Conservation (phyloP, 2,797 vertebrate species). For the Delichon dasypus region DNA sequence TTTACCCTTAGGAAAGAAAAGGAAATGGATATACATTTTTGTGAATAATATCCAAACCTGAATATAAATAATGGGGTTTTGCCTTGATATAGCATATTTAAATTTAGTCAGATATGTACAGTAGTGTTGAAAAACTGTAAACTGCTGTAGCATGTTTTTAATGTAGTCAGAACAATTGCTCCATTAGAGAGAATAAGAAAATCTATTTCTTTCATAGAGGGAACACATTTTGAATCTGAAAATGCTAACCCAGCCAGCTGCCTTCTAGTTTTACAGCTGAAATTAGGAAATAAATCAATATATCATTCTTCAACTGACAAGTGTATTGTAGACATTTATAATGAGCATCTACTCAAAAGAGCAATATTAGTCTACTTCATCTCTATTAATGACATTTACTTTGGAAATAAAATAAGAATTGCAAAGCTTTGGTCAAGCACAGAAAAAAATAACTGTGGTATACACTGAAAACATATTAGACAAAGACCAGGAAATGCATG, state of each 20-base stretch:
- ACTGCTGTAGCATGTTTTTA: background rate
- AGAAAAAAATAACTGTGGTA: background rate
- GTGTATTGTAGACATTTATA: background rate
- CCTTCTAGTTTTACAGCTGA: background rate
- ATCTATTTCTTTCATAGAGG: background rate
- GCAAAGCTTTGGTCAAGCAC: background rate
- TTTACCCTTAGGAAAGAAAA: background rate
- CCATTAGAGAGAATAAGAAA: constrained; percentile 9
- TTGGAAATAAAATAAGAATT: background rate
- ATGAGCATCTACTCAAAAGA: background rate
- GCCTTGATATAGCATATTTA: background rate
- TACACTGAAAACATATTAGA: background rate
- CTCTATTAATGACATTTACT: background rate
- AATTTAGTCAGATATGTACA: background rate
- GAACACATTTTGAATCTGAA: background rate
- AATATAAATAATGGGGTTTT: background rate
- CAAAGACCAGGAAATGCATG: background rate
- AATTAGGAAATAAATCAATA: constrained; percentile 42
- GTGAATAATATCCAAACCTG: background rate
- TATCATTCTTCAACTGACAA: background rate
- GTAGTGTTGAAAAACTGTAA: background rate
- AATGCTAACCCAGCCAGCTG: background rate
- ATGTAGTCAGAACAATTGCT: background rate
- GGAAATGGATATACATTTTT: background rate
- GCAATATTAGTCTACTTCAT: background rate